Evolutionary conservation across 2,113 vertebrate species (phyloP), one percentile per base, ranked within the genome.

Genomic region (Hirundichthys speculiger): DNA sequence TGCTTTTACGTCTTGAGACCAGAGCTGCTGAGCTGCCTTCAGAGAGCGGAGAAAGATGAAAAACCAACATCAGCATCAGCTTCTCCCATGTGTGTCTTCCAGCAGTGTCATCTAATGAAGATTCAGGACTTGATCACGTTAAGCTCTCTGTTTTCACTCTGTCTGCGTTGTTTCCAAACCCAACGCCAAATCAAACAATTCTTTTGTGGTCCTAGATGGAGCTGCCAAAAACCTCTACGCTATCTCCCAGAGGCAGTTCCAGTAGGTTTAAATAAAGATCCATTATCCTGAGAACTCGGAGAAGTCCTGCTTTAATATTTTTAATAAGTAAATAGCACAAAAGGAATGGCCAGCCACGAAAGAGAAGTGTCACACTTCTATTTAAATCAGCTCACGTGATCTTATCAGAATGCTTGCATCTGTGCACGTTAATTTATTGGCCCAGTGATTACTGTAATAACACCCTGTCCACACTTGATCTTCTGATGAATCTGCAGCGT

Each of bases 181-280:
- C 0, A 41, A 42, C 73, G 91, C 90, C 90, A 92, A 92, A 77
- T 69, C 57, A 89, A 92, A 89, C 83, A 80, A 58, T 77, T 63
- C 48, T 84, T 81, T 69, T 78, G 69, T 64, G 74, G 70, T 83
- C 73, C 50, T 10, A 57, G 55, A 63, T 77, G 53, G 46, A 70
- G 63, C 58, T 1, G 62, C 80, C 82, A 86, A 68, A 75, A 77
- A 73, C 10, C n/a, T 15, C 41, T 67, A 53, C 51, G 48, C 73
- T 73, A 75, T 67, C 19, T 76, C 66, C 85, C 73, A 74, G 75
- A 83, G 69, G 49, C 73, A 54, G 52, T 64, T 63, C 84, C 82
- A 84, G 67, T 59, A 64, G 52, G 43, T 75, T 78, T 27, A 48
- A 56, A 69, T 47, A 43, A 40, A 18, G 6, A 54, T 41, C 40